phyloP scores from a whole-genome alignment of 2,113 vertebrate genomes.

The Globicephala melas region DNA sequence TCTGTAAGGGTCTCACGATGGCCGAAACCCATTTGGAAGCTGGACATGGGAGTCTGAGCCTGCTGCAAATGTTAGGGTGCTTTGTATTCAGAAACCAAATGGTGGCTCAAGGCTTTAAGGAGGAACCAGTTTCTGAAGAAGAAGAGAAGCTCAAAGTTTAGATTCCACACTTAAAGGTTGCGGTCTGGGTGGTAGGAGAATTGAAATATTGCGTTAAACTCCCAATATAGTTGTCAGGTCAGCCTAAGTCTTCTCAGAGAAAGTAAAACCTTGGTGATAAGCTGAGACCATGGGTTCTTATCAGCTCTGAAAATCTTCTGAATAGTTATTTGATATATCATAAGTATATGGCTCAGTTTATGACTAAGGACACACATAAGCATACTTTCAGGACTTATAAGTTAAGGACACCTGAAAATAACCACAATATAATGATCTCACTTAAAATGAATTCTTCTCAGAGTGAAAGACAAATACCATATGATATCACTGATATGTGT shows the following conservation, averaged over 20 bases:
- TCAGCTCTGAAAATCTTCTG: conserved; percentile 44
- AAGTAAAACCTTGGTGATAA: neutral
- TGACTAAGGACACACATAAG: neutral
- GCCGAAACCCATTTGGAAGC: neutral
- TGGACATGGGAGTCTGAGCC: neutral
- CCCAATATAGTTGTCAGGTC: neutral
- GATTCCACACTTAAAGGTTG: no score
- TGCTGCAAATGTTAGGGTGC: neutral
- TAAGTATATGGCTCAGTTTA: no score
- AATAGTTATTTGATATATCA: neutral
- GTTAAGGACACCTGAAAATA: neutral
- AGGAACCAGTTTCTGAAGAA: neutral
- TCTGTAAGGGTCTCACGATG: neutral
- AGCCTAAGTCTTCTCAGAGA: neutral
- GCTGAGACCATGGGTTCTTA: neutral
- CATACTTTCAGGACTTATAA: neutral
- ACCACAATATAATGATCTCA: neutral
- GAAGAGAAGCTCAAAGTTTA: neutral
- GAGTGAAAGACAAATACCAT: neutral
- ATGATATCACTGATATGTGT: neutral
- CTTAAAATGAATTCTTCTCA: neutral
- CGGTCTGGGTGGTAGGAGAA: neutral
- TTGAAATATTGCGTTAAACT: neutral
- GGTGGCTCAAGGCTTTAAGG: no score
- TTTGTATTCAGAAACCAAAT: neutral